Evolutionary conservation across 2,888 invertebrate species (phyloP).

Genomic region (Melitaea athalia): DNA sequence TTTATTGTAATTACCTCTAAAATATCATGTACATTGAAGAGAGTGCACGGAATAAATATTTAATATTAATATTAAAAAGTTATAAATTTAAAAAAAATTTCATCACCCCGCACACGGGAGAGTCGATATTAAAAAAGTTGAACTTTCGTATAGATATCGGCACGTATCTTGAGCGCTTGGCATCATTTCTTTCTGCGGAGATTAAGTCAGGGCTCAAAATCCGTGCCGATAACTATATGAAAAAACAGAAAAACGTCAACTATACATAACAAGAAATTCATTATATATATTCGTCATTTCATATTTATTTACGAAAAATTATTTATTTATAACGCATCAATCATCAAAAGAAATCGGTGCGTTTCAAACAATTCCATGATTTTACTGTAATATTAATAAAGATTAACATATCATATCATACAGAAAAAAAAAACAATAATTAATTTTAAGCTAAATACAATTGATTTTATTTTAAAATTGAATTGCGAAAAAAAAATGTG

Average conservation of each 20-base stretch:
- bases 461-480: background rate
- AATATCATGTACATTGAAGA: slow-evolving; percentile 23
- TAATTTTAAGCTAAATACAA: background rate
- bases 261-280: background rate
- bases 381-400: slow-evolving; percentile 25
- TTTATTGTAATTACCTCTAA: slow-evolving; percentile 21
- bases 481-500: background rate
- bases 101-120: background rate
- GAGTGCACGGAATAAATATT: slow-evolving; percentile 7
- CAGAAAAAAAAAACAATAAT: slow-evolving; percentile 2
- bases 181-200: no score
- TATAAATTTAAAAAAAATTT: background rate
- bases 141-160: slow-evolving; percentile 3
- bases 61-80: background rate
- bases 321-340: background rate
- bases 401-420: background rate
- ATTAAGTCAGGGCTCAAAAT: no score
- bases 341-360: background rate
- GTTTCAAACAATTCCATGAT: slow-evolving; percentile 15
- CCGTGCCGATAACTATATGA: no score
- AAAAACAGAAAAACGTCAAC: background rate
- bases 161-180: no score
- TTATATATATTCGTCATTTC: background rate
- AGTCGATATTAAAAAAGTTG: background rate
- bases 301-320: background rate